Conservation (phyloP, 2,797 vertebrate genomes). For the Enteromius unitaeniatus region DNA sequence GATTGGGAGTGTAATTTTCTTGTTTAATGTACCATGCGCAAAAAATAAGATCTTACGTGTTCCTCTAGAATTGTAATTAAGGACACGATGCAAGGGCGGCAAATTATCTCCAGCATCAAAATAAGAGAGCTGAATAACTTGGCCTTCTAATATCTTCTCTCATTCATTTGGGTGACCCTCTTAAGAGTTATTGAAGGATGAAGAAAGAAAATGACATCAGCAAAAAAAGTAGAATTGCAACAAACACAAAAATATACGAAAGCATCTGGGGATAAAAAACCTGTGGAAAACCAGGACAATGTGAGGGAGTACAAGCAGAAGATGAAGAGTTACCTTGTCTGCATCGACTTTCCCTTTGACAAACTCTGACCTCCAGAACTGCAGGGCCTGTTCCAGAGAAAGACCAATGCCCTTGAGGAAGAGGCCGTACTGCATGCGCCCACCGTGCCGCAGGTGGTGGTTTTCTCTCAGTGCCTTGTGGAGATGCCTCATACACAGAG, state of each 20-base stretch:
- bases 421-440: constrained; percentile 96
- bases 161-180: constrained; percentile 44
- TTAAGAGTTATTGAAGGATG: constrained; percentile 49
- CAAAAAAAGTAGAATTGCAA: constrained; percentile 8
- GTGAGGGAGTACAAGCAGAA: not conserved
- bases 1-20: constrained; percentile 62
- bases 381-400: constrained; percentile 92
- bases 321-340: constrained; percentile 86
- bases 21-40: constrained; percentile 64
- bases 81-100: constrained; percentile 43
- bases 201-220: constrained; percentile 43
- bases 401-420: constrained; percentile 96
- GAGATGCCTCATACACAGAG: constrained; percentile 94
- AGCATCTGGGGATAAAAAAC: not conserved
- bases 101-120: constrained; percentile 56
- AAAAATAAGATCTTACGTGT: constrained; percentile 48
- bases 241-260: not conserved
- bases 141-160: constrained; percentile 33
- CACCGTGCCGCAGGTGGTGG: constrained; percentile 95
- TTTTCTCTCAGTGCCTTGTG: constrained; percentile 89
- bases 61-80: constrained; percentile 59
- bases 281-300: constrained; percentile 14
- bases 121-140: constrained; percentile 29
- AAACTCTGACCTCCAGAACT: constrained; percentile 97
- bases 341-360: constrained; percentile 91